These are phyloP conservation scores for Hololepta plana DNA, from an alignment of 2,888 invertebrate species.

Conservation along the genomic window DNA sequence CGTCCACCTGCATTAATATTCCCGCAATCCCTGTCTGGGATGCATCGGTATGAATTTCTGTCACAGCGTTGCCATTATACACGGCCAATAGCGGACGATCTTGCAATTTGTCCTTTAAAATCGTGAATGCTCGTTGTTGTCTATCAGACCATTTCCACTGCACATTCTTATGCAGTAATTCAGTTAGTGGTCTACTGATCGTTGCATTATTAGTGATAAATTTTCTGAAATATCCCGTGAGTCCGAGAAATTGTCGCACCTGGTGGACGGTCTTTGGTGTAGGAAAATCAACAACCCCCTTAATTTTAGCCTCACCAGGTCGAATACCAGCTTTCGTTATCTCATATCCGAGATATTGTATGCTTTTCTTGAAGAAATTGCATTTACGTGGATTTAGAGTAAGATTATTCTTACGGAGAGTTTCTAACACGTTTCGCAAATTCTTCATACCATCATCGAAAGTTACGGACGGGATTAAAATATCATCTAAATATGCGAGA, in stretches of 20 bases:
- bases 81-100: conserved; percentile 3
- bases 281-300: conserved; percentile 13
- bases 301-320: conserved; percentile 13
- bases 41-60: conserved; percentile 3
- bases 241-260: conserved; percentile 16
- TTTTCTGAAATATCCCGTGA: conserved; percentile 14
- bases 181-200: background rate
- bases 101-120: conserved; percentile 1
- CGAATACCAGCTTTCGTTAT: conserved; percentile 1
- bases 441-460: conserved; percentile 3
- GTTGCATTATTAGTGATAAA: conserved; percentile 10
- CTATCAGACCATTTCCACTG: conserved; percentile 1
- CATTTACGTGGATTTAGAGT: conserved; percentile 6
- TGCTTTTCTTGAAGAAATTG: conserved; percentile 1
- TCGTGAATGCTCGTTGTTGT: background rate
- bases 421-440: conserved; percentile 5
- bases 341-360: background rate
- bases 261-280: conserved; percentile 13
- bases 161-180: background rate
- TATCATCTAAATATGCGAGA: conserved; percentile 9
- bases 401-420: background rate
- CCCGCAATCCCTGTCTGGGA: background rate
- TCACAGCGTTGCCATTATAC: conserved; percentile 4
- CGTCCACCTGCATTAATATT: background rate
- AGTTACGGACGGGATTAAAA: conserved; percentile 5